Percentiles rank a stretch among this genome's conserved stretches.
Evolutionary conservation across 2,888 invertebrate genomes (phyloP).

Genomic region (Liopterus haemorrhoidalis): DNA sequence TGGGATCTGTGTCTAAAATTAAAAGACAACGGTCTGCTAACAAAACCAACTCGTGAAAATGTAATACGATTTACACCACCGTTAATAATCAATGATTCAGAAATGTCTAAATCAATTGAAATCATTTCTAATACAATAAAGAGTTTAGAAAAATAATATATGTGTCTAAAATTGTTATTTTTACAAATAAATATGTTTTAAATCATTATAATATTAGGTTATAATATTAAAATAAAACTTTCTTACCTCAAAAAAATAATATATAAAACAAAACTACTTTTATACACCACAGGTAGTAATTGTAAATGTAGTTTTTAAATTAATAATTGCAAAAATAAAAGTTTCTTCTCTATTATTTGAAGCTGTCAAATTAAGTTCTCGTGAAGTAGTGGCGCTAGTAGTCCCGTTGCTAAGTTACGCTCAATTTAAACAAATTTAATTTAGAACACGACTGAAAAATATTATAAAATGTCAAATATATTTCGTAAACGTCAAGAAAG

Average conservation of each 20-base stretch:
- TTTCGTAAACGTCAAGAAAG: slow-evolving; percentile 14
- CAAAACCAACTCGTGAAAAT: slow-evolving; percentile 95
- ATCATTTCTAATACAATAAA: slow-evolving; percentile 68
- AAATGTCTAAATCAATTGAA: slow-evolving; percentile 67
- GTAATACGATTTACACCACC: slow-evolving; percentile 95
- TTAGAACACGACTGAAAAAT: neutral
- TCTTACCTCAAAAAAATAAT: neutral
- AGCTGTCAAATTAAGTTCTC: too few relatives aligned
- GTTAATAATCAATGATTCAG: slow-evolving; percentile 73
- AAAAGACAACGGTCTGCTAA: slow-evolving; percentile 82
- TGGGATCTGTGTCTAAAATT: slow-evolving; percentile 83
- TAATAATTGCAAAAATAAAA: too few relatives aligned
- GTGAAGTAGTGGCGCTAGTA: neutral
- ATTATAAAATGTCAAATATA: slow-evolving; percentile 13
- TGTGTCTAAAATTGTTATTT: neutral
- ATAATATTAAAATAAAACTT: neutral
- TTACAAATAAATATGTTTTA: slow-evolving; percentile 2
- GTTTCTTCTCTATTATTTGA: too few relatives aligned
- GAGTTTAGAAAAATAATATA: neutral
- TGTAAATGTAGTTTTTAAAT: too few relatives aligned
- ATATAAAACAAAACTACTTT: neutral
- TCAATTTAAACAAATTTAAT: slow-evolving; percentile 6
- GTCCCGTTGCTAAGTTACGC: slow-evolving; percentile 12
- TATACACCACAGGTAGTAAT: neutral
- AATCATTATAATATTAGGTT: slow-evolving; percentile 1